These are phyloP conservation scores for Petrocephalus schoutedeni DNA, from an alignment of 2,797 vertebrate genomes.

Conservation along the genomic window DNA sequence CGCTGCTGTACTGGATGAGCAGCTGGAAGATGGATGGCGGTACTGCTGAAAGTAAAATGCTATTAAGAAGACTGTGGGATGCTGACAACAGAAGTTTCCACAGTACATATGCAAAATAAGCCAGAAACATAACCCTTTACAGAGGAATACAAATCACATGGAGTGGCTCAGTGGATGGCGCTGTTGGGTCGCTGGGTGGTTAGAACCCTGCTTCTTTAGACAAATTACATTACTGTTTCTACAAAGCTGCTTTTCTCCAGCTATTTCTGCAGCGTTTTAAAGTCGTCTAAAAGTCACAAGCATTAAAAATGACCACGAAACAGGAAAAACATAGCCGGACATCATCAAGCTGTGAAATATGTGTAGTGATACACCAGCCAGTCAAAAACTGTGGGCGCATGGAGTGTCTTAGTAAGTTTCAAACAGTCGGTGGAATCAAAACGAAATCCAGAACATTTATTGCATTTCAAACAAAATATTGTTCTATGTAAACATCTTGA, in stretches of 20 bases:
- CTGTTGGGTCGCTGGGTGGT: neutral
- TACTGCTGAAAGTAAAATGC: neutral
- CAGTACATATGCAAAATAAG: neutral
- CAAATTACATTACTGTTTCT: neutral
- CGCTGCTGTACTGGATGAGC: neutral
- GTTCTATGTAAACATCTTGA: neutral
- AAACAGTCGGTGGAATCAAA: neutral
- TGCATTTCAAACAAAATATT: neutral
- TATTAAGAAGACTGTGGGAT: neutral
- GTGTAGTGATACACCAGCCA: neutral
- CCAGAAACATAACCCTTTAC: neutral
- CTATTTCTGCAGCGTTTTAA: neutral
- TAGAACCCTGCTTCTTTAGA: neutral
- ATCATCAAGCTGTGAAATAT: neutral
- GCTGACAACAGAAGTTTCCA: neutral
- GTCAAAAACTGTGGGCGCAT: neutral
- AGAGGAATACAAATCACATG: neutral
- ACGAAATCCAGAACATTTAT: constrained; percentile 1
- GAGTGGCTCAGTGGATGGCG: neutral
- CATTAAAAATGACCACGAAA: neutral
- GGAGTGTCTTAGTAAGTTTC: neutral
- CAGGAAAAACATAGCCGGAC: neutral
- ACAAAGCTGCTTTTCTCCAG: neutral
- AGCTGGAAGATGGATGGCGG: neutral
- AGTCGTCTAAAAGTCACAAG: neutral